Conservation (phyloP, 2,113 vertebrate species). For the Zonotrichia leucophrys region DNA sequence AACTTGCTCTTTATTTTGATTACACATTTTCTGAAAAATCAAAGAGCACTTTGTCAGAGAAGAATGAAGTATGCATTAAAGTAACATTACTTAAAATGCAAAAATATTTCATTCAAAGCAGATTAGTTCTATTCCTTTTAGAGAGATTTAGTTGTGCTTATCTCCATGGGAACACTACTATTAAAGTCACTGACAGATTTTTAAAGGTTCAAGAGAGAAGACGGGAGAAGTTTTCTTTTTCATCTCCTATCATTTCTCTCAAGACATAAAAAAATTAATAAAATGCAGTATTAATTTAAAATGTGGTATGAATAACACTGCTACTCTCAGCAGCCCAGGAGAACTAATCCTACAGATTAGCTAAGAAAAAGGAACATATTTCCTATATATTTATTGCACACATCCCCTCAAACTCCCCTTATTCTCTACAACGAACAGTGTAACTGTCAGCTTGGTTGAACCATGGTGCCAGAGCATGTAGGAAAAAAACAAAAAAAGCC, state of each 20-base stretch:
- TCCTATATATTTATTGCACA: neutral
- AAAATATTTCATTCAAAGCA: slow-evolving; percentile 53
- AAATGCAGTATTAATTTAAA: slow-evolving; percentile 26
- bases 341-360: slow-evolving; percentile 4
- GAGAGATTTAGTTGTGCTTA: slow-evolving; percentile 44
- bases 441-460: neutral
- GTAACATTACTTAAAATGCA: slow-evolving; percentile 50
- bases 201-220: slow-evolving; percentile 42
- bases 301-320: neutral
- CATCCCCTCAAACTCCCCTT: neutral
- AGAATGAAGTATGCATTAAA: slow-evolving; percentile 36
- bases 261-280: neutral
- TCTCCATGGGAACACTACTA: slow-evolving; percentile 59
- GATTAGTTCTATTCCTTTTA: slow-evolving; percentile 42
- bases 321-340: neutral
- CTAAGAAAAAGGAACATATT: neutral
- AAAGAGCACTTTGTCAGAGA: slow-evolving; percentile 30
- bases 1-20: slow-evolving; percentile 53
- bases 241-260: neutral
- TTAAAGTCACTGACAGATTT: slow-evolving; percentile 56
- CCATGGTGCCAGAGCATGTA: neutral
- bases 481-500: neutral
- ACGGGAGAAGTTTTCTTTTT: slow-evolving; percentile 35
- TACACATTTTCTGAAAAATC: slow-evolving; percentile 20
- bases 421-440: neutral